Base-by-base conservation (phyloP, 2,888 invertebrate genomes). In the Sinopyrophorus schimmeli region DNA sequence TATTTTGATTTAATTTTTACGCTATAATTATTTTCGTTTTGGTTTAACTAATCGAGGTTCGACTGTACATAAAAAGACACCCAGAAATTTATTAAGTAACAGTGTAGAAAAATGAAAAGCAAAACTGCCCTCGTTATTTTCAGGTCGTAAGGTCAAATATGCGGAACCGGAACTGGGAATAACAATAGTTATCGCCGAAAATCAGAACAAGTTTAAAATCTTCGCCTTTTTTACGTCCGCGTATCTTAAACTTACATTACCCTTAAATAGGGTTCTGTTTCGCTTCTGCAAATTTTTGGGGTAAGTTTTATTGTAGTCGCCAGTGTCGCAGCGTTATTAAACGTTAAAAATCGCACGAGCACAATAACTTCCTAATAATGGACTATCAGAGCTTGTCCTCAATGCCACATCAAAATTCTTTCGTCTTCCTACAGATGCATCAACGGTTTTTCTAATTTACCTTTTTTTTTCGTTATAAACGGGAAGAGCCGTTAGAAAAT, bases 111-210 rank as follows among this genome's bases (percentile, higher is more conserved):
- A 38, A n/a, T n/a, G 49, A 27, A 46, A 38, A 47, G 51, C 47
- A 54, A 53, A 55, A 50, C 55, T 49, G 47, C 44, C 54, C 51
- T 38, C 48, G 21, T 51, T 54, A 50, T 56, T 51, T 43, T 39
- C 44, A 54, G 59, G 48, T 57, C 57, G 54, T 37, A 50, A 60
- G 68, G 69, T 67, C 63, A 68, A 64, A 66, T 62, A 67, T 64
- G 67, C 70, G 70, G 70, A 71, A 71, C 71, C 68, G 71, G 71
- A 71, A 71, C 68, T 64, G 53, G 46, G 40, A 42, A 49, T 56
- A 60, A 65, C 68, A 68, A 69, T 65, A 54, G 59, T 47, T 60
- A 67, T 65, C 64, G 60, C 69, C 69, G 61, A 69, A 68, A 69
- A 67, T 68, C 62, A 62, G 61, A 70, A 69, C 70, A 65, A 67